Percentiles rank a stretch among this genome's conserved stretches.
Evolutionary conservation across 2,888 invertebrate genomes (phyloP).

Genomic region (Nephrotoma appendiculata): DNA sequence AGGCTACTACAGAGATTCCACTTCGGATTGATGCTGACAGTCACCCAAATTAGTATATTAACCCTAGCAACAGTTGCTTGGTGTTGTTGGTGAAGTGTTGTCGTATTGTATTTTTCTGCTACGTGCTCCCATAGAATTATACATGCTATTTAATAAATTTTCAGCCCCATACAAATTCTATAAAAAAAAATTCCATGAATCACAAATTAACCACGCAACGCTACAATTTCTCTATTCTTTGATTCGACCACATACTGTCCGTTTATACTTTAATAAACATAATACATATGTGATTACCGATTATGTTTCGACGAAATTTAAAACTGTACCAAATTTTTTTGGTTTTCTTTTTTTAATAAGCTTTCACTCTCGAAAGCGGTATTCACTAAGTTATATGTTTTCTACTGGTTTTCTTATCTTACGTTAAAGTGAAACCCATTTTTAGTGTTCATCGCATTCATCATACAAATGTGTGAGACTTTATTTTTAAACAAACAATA

Average conservation of each 20-base stretch:
- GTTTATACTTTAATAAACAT: neutral
- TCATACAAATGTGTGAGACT: no score
- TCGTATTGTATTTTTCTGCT: no score
- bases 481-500: no score
- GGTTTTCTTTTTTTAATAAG: neutral
- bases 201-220: neutral
- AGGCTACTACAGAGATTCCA: no score
- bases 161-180: no score
- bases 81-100: no score
- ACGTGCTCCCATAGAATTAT: no score
- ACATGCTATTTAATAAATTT: no score
- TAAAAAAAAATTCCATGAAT: no score
- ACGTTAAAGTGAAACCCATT: neutral
- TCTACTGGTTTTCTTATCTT: neutral
- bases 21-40: no score
- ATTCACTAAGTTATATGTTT: neutral
- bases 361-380: neutral
- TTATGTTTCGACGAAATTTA: neutral
- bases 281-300: neutral
- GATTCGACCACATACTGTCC: neutral
- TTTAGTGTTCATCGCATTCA: neutral
- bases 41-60: no score
- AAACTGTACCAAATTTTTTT: neutral
- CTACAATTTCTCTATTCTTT: neutral
- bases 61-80: no score